phyloP scores from a whole-genome alignment of 2,888 invertebrate genomes.

The Sturmia bella region DNA sequence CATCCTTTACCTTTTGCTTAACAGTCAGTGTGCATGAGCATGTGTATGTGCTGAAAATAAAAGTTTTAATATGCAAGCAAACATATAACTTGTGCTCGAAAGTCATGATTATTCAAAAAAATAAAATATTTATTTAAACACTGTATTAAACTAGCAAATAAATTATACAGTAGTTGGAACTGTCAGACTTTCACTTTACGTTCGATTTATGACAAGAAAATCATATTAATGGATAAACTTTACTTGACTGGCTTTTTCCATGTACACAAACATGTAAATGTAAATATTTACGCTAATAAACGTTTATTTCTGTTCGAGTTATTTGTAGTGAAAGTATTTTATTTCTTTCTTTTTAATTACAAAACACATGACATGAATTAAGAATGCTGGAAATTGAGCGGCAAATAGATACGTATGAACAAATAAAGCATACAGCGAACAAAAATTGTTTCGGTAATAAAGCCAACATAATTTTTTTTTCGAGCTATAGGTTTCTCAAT shows the following conservation, averaged over 20 bases:
- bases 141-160: slow-evolving; percentile 24
- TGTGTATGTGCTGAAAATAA: neutral
- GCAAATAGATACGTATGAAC: too few species aligned
- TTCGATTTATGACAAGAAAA: slow-evolving; percentile 79
- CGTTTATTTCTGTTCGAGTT: neutral
- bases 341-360: too few species aligned
- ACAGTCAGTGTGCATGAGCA: neutral
- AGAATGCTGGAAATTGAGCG: too few species aligned
- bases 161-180: slow-evolving; percentile 60
- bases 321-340: neutral
- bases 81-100: slow-evolving; percentile 20
- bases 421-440: too few species aligned
- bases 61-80: slow-evolving; percentile 5
- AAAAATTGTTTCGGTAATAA: too few species aligned
- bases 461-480: too few species aligned
- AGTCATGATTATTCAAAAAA: slow-evolving; percentile 9
- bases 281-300: neutral
- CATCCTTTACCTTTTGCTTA: slow-evolving; percentile 43
- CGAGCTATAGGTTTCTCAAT: too few species aligned
- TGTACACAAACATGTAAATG: neutral
- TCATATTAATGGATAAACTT: slow-evolving; percentile 77
- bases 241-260: slow-evolving; percentile 44
- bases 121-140: neutral
- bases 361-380: too few species aligned
- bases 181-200: slow-evolving; percentile 72